phyloP scores from a whole-genome alignment of 2,888 invertebrate genomes.

The Sarcophaga carnaria region DNA sequence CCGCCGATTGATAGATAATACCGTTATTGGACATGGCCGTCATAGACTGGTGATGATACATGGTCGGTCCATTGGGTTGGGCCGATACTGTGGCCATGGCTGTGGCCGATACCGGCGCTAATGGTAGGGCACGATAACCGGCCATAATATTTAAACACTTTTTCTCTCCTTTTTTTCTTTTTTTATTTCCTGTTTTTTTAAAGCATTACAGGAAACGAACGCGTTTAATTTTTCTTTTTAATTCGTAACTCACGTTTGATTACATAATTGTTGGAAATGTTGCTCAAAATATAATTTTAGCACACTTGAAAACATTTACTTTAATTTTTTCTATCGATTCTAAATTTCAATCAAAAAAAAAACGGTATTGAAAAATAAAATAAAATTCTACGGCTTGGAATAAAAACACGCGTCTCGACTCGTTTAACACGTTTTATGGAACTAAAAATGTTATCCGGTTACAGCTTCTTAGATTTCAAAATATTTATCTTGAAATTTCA shows the following conservation, averaged over 20 bases:
- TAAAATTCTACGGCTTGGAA: background rate
- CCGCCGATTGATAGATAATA: conserved; percentile 81
- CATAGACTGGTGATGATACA: conserved; percentile 81
- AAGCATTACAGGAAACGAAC: background rate
- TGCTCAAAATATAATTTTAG: background rate
- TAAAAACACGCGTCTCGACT: conserved; percentile 26
- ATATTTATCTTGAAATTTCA: conserved; percentile 18
- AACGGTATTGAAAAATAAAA: background rate
- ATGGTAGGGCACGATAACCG: conserved; percentile 77
- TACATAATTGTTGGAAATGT: conserved; percentile 31
- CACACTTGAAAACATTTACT: background rate
- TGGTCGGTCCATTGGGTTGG: conserved; percentile 76
- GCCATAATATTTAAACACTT: conserved; percentile 73
- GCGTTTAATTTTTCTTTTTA: background rate
- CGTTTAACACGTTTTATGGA: conserved; percentile 33
- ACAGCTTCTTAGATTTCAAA: conserved; percentile 16
- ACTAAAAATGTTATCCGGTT: conserved; percentile 33
- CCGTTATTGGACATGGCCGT: conserved; percentile 81
- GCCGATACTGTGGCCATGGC: conserved; percentile 75
- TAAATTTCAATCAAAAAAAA: background rate
- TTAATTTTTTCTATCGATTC: background rate
- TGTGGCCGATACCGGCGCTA: conserved; percentile 78
- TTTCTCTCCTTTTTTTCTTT: background rate
- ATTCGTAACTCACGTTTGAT: background rate
- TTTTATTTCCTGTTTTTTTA: background rate